These are phyloP conservation scores for Cotesia chilonis DNA, from an alignment of 1,140 invertebrate genomes.

Conservation along the genomic window DNA sequence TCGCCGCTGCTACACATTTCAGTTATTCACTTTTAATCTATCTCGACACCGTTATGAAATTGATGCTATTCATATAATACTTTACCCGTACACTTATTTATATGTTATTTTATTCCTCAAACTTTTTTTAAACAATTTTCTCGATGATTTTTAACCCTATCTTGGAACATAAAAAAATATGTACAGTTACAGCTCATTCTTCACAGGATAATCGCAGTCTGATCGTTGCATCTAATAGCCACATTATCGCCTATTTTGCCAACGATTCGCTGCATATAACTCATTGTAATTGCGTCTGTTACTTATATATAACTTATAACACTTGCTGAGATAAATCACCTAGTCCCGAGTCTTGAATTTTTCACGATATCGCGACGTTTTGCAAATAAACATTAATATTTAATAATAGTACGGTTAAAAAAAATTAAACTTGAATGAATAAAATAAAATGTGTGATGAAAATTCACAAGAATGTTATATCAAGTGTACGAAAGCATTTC, in stretches of 20 bases:
- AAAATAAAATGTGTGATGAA: neutral
- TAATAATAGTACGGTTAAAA: too few species aligned
- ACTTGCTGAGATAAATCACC: neutral
- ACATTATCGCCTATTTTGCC: neutral
- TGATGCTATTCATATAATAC: neutral
- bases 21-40: conserved; percentile 13
- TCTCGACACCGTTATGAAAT: conserved; percentile 12
- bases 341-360: too few species aligned
- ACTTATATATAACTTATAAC: conserved; percentile 12
- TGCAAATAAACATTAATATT: too few species aligned
- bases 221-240: conserved; percentile 1
- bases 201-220: neutral
- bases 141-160: too few species aligned
- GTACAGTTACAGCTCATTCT: neutral
- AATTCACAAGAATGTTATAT: conserved; percentile 12
- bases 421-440: too few species aligned
- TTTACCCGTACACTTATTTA: neutral
- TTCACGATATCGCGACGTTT: too few species aligned
- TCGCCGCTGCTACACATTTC: neutral
- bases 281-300: conserved; percentile 8
- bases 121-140: neutral
- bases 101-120: neutral
- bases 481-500: neutral
- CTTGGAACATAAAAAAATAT: too few species aligned
- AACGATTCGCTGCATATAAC: neutral